phyloP scores from a whole-genome alignment of 2,888 invertebrate species.

The Oscheius sp. region DNA sequence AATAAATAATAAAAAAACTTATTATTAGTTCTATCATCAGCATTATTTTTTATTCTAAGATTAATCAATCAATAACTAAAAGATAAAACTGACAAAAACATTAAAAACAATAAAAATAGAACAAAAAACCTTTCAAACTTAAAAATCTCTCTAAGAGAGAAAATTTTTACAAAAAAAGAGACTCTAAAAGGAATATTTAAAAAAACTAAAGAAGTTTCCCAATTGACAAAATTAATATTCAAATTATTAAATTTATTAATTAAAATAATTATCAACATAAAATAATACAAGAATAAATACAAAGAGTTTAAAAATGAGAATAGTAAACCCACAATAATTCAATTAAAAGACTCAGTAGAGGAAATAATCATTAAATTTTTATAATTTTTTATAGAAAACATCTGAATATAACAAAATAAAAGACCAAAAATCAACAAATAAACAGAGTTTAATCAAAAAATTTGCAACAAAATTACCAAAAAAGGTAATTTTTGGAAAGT shows the following conservation, averaged over 20 bases:
- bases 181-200: slow-evolving; percentile 56
- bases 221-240: slow-evolving; percentile 47
- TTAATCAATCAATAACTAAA: slow-evolving; percentile 77
- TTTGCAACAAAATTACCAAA: slow-evolving; percentile 77
- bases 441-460: slow-evolving; percentile 44
- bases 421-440: slow-evolving; percentile 53
- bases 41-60: slow-evolving; percentile 51
- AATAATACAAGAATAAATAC: slow-evolving; percentile 59
- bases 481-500: slow-evolving; percentile 77
- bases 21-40: slow-evolving; percentile 40
- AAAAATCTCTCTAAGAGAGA: slow-evolving; percentile 52
- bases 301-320: slow-evolving; percentile 50
- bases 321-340: slow-evolving; percentile 72
- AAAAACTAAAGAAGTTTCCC: slow-evolving; percentile 53
- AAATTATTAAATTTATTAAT: slow-evolving; percentile 49
- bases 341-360: slow-evolving; percentile 65
- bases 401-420: slow-evolving; percentile 53
- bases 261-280: slow-evolving; percentile 52
- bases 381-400: slow-evolving; percentile 57
- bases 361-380: slow-evolving; percentile 55
- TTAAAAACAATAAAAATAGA: slow-evolving; percentile 47
- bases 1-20: slow-evolving; percentile 47
- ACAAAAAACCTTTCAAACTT: slow-evolving; percentile 51
- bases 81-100: slow-evolving; percentile 72
- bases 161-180: slow-evolving; percentile 58